These are phyloP conservation scores for Drosophila paranaensis DNA, from an alignment of 2,888 invertebrate species.

Conservation along the genomic window DNA sequence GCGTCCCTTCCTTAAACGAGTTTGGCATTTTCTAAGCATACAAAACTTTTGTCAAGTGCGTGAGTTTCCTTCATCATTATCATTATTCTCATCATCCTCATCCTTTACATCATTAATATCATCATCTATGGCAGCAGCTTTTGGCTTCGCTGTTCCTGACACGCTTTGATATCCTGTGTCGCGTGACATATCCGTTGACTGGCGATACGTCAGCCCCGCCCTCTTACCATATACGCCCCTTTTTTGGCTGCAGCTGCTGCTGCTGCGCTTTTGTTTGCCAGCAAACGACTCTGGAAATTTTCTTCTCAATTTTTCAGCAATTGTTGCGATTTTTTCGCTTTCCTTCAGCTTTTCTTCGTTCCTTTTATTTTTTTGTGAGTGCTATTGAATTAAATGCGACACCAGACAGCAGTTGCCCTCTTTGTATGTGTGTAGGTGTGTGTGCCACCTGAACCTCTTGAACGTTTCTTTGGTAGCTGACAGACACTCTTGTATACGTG, in stretches of 20 bases:
- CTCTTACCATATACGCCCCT: slow-evolving; percentile 1
- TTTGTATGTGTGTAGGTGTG: not conserved
- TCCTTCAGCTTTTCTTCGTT: not conserved
- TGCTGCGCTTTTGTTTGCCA: slow-evolving; percentile 66
- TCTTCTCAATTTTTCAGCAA: slow-evolving; percentile 57
- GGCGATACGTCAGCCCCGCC: slow-evolving; percentile 25
- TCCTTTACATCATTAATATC: slow-evolving; percentile 9
- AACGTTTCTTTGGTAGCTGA: slow-evolving; percentile 38
- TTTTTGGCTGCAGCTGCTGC: slow-evolving; percentile 19
- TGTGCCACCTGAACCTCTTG: slow-evolving; percentile 61
- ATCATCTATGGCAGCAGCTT: slow-evolving; percentile 17
- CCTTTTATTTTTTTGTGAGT: slow-evolving; percentile 22
- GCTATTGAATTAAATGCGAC: slow-evolving; percentile 78
- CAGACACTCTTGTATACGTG: slow-evolving; percentile 43
- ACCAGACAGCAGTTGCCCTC: slow-evolving; percentile 52
- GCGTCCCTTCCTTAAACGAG: slow-evolving; percentile 11
- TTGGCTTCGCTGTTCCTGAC: slow-evolving; percentile 64
- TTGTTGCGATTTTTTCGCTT: slow-evolving; percentile 59
- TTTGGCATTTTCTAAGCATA: slow-evolving; percentile 50
- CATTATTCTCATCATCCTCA: not conserved
- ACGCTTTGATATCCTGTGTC: slow-evolving; percentile 76
- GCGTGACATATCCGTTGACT: slow-evolving; percentile 74
- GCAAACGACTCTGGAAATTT: slow-evolving; percentile 44
- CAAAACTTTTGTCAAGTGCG: slow-evolving; percentile 67
- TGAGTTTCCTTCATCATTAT: slow-evolving; percentile 39